Conservation (phyloP, 2,797 vertebrate species). For the Gallirallus australis region DNA sequence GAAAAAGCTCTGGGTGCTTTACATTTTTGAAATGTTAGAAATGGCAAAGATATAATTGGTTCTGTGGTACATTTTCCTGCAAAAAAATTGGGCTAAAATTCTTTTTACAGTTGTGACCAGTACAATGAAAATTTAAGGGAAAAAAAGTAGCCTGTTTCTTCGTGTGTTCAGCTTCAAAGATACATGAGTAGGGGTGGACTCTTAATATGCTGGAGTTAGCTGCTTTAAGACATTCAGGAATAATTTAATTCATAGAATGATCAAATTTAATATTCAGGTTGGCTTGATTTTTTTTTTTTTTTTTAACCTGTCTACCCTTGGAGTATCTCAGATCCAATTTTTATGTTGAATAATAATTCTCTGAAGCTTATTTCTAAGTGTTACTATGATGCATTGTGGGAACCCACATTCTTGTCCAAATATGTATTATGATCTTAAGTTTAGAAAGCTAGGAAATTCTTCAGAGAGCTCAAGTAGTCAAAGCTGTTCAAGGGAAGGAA, state of each 20-base stretch:
- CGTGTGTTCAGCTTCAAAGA: not conserved
- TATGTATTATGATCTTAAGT: not conserved
- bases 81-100: not conserved
- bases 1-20: not conserved
- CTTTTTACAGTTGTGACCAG: not conserved
- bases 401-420: not conserved
- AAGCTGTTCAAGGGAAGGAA: not conserved
- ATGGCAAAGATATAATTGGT: not conserved
- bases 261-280: not conserved
- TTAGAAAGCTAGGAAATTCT: not conserved
- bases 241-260: not conserved
- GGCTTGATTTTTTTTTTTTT: not conserved
- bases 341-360: not conserved
- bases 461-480: not conserved
- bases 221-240: not conserved
- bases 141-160: not conserved
- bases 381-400: not conserved
- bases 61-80: not conserved
- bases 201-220: not conserved
- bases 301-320: not conserved
- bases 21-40: not conserved
- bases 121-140: not conserved
- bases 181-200: not conserved
- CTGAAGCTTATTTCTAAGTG: not conserved
- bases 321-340: not conserved